phyloP scores from a whole-genome alignment of 1,140 invertebrate species.

The Probaryconus sp. region DNA sequence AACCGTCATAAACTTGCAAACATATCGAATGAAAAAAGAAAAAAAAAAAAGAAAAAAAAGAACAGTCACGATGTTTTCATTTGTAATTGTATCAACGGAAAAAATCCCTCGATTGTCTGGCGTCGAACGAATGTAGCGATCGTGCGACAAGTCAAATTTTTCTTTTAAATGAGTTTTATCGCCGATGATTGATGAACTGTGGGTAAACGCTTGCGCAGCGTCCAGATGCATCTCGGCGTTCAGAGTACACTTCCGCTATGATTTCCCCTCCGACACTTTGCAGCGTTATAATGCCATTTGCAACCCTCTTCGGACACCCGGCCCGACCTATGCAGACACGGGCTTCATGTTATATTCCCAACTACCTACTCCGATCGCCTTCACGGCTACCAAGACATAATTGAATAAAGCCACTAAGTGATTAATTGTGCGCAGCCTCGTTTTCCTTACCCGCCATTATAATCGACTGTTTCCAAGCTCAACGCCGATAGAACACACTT shows the following conservation, averaged over 20 bases:
- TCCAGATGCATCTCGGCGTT: conserved; percentile 33
- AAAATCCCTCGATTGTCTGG: conserved; percentile 16
- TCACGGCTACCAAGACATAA: conserved; percentile 66
- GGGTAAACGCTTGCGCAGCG: conserved; percentile 2
- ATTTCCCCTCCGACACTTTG: conserved; percentile 52
- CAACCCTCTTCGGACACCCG: conserved; percentile 40
- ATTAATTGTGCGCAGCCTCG: conserved; percentile 70
- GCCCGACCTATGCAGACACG: conserved; percentile 23
- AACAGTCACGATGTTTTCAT: too few relatives aligned
- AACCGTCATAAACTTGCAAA: too few relatives aligned
- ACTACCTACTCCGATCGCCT: conserved; percentile 51
- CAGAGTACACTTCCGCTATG: conserved; percentile 41
- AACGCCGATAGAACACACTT: neutral
- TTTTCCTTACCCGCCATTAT: conserved; percentile 52
- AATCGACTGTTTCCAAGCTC: conserved; percentile 28
- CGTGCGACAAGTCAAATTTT: conserved; percentile 54
- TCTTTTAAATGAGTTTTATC: conserved; percentile 65
- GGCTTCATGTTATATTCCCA: conserved; percentile 25
- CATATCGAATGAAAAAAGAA: too few relatives aligned
- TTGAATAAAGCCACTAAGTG: conserved; percentile 75
- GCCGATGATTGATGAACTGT: conserved; percentile 71
- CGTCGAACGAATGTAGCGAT: conserved; percentile 24
- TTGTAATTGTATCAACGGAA: too few relatives aligned
- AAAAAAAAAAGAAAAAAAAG: too few relatives aligned
- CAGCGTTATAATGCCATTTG: conserved; percentile 51